Conservation (phyloP, 2,113 vertebrate genomes). For the Dicrurus megarhynchus region DNA sequence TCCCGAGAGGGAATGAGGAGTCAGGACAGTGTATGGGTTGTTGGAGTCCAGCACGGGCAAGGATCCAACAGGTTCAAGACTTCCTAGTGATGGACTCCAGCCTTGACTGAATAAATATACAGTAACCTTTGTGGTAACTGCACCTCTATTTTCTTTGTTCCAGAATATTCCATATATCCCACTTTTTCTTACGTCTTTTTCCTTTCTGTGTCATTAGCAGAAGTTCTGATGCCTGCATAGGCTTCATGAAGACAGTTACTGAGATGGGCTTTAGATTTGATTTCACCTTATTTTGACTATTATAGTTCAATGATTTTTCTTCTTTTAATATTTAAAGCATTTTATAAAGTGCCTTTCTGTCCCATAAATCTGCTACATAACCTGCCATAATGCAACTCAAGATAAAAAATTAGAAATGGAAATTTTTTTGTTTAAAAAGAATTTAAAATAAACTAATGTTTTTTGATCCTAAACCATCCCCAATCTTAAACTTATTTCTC, state of each 20-base stretch:
- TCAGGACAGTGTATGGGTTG: not conserved
- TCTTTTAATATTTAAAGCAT: not conserved
- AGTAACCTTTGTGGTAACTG: not conserved
- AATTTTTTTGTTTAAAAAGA: not conserved
- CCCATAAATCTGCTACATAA: not conserved
- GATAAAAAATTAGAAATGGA: not conserved
- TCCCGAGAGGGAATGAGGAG: not conserved
- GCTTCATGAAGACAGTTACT: not conserved
- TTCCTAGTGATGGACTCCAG: not conserved
- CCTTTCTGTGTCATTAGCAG: not conserved
- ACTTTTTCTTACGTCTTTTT: not conserved
- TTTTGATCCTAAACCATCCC: not conserved
- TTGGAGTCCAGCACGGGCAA: fast-evolving
- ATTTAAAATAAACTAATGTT: not conserved
- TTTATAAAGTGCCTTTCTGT: not conserved
- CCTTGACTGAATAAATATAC: not conserved
- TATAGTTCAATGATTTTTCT: not conserved
- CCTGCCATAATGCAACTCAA: not conserved
- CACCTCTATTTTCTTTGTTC: not conserved
- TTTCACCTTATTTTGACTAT: not conserved
- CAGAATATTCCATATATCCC: not conserved
- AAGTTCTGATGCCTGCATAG: not conserved
- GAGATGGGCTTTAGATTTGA: not conserved
- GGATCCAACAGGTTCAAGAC: not conserved
- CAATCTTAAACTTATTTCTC: not conserved